These are phyloP conservation scores for Gavia stellata DNA, from an alignment of 2,113 vertebrate species.

Conservation along the genomic window DNA sequence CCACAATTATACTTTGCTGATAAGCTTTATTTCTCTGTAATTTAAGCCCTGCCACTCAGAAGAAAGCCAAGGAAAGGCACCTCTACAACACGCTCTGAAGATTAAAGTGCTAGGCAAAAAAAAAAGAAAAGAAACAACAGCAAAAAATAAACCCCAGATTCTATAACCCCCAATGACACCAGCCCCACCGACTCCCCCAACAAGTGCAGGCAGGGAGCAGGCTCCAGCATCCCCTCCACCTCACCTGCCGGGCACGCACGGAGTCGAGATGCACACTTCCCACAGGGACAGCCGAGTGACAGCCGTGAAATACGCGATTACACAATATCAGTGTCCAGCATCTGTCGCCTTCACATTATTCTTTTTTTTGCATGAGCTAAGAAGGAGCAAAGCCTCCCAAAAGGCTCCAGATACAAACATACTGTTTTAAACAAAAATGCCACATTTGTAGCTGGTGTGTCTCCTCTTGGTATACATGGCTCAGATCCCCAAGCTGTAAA, in stretches of 20 bases:
- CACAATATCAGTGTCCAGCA: background rate
- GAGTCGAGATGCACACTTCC: accelerated
- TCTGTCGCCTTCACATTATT: background rate
- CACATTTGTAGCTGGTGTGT: too few species aligned
- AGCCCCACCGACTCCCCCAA: too few species aligned
- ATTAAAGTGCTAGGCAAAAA: background rate
- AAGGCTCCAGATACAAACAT: background rate
- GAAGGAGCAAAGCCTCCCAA: background rate
- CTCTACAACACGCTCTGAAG: background rate
- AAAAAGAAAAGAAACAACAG: background rate
- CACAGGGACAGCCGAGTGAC: background rate
- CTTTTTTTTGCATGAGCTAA: too few species aligned
- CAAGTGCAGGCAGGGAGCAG: background rate
- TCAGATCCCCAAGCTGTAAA: background rate
- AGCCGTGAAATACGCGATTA: background rate
- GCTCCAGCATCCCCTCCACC: background rate
- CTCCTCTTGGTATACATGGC: background rate
- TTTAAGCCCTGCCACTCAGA: background rate
- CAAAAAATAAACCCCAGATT: too few species aligned
- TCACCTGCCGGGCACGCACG: background rate
- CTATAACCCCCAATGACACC: too few species aligned
- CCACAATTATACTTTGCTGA: too few species aligned
- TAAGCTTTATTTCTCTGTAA: accelerated
- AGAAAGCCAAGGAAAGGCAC: background rate
- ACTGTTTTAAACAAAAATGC: background rate